Conservation (phyloP, 2,113 vertebrate genomes). For the Aldabrachelys gigantea region DNA sequence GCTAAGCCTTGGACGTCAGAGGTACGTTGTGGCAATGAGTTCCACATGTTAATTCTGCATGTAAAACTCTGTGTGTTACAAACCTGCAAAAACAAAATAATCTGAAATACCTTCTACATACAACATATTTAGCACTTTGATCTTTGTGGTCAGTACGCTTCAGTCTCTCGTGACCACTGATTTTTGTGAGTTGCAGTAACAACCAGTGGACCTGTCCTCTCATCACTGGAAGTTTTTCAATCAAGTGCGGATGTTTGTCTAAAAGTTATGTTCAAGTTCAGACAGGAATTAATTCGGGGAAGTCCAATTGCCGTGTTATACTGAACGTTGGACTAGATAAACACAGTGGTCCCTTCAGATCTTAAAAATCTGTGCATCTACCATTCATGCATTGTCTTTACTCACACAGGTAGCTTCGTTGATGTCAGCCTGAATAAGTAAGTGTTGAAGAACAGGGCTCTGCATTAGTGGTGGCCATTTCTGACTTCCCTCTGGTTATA, state of each 20-base stretch:
- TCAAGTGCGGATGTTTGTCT: not conserved
- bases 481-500: not conserved
- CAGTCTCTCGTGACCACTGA: not conserved
- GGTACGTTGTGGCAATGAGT: not conserved
- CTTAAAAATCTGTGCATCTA: not conserved
- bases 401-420: fast-evolving
- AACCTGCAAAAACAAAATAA: not conserved
- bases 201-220: not conserved
- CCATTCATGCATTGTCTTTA: not conserved
- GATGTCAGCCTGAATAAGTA: not conserved
- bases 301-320: not conserved
- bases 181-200: not conserved
- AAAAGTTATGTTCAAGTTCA: not conserved
- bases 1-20: slow-evolving; percentile 1
- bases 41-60: not conserved
- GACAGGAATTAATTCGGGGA: not conserved
- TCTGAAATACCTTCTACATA: not conserved
- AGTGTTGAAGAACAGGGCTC: not conserved
- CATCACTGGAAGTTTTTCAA: not conserved
- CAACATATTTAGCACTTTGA: not conserved
- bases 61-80: not conserved
- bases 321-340: not conserved
- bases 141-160: not conserved
- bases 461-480: not conserved
- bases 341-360: not conserved